Conservation (phyloP, 2,113 vertebrate genomes). For the pig (Sus scrofa) region DNA sequence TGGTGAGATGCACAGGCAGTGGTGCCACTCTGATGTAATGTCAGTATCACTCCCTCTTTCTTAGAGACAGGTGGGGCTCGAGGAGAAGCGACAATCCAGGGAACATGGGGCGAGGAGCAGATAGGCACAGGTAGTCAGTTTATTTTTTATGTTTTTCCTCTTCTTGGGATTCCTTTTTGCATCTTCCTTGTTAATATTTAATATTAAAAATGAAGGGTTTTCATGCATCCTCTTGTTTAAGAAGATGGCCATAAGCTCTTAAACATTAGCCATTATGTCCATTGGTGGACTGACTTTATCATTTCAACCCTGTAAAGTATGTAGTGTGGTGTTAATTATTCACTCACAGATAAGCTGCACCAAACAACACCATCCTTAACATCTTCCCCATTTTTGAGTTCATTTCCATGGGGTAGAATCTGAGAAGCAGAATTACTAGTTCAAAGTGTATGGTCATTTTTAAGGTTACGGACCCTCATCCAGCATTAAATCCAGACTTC, state of each 20-base stretch:
- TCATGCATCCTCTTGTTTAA: background rate
- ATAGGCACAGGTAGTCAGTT: background rate
- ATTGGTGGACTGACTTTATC: background rate
- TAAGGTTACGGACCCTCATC: background rate
- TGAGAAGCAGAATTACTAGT: background rate
- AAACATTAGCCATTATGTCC: too few species aligned
- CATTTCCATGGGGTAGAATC: background rate
- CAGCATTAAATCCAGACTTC: background rate
- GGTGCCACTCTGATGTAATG: too few species aligned
- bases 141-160: background rate
- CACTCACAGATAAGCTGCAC: background rate
- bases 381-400: background rate
- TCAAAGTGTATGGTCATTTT: background rate
- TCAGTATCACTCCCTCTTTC: background rate
- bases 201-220: slow-evolving; percentile 16
- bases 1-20: background rate
- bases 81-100: background rate
- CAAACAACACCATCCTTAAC: background rate
- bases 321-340: background rate
- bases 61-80: background rate
- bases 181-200: background rate
- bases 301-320: background rate
- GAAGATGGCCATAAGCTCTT: background rate
- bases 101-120: too few species aligned
- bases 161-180: background rate